These are phyloP conservation scores for Sialis lutaria DNA, from an alignment of 2,888 invertebrate genomes.

Conservation along the genomic window DNA sequence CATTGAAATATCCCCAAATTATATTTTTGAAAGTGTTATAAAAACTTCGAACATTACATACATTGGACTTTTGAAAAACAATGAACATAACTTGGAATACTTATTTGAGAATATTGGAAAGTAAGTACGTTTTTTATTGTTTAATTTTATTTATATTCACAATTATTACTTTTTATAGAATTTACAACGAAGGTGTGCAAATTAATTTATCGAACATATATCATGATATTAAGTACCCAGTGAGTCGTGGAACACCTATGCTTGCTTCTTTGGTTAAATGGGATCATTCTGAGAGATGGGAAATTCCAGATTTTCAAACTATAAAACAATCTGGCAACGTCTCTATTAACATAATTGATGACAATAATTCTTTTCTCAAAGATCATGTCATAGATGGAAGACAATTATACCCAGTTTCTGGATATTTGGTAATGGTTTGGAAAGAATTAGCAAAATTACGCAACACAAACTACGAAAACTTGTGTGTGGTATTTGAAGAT, in stretches of 20 bases:
- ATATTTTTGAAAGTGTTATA: constrained; percentile 74
- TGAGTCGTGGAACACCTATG: constrained; percentile 73
- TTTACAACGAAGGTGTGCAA: constrained; percentile 62
- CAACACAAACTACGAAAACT: constrained; percentile 21
- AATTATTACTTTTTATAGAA: constrained; percentile 27
- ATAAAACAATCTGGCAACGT: constrained; percentile 33
- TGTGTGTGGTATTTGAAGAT: constrained; percentile 37
- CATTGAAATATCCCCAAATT: constrained; percentile 81
- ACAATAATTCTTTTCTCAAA: constrained; percentile 49
- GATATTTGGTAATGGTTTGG: constrained; percentile 30
- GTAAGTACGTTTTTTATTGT: background rate
- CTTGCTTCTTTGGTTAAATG: constrained; percentile 69
- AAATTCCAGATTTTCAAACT: constrained; percentile 38
- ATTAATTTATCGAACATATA: constrained; percentile 60
- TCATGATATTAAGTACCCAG: constrained; percentile 60
- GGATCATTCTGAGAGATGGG: constrained; percentile 70
- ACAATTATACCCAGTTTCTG: constrained; percentile 38
- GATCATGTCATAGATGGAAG: constrained; percentile 67
- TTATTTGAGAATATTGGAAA: constrained; percentile 14
- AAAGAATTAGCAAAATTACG: constrained; percentile 22
- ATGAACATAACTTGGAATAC: constrained; percentile 49
- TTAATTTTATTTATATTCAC: background rate
- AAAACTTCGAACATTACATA: constrained; percentile 37
- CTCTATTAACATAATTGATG: constrained; percentile 39
- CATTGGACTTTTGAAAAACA: constrained; percentile 30